These are phyloP conservation scores for Fulica atra DNA, from an alignment of 2,113 vertebrate genomes.

Conservation along the genomic window DNA sequence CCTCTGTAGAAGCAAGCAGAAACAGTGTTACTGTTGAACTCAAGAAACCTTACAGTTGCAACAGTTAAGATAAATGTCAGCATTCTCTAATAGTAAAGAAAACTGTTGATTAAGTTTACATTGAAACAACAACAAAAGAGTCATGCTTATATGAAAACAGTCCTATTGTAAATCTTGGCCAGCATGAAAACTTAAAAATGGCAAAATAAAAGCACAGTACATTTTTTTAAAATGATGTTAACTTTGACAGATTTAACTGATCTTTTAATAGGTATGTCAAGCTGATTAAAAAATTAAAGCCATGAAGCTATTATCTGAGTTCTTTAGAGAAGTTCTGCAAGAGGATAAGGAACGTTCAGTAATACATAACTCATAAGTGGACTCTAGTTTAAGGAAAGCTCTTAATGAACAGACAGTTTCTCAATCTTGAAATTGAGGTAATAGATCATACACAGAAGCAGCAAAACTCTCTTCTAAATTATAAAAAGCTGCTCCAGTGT, in stretches of 20 bases:
- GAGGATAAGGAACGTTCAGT: slow-evolving; percentile 13
- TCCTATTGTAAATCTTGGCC: neutral
- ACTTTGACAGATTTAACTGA: neutral
- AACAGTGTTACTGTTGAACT: slow-evolving; percentile 45
- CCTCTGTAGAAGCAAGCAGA: slow-evolving; percentile 81
- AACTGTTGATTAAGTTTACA: neutral
- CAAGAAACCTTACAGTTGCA: neutral
- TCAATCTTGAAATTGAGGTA: neutral
- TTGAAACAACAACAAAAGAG: neutral
- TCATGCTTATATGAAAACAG: neutral
- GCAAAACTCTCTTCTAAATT: neutral
- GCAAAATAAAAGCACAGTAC: neutral
- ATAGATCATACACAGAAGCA: neutral
- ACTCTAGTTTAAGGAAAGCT: neutral
- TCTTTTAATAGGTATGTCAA: neutral
- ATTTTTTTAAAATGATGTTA: neutral
- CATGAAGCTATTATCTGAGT: neutral
- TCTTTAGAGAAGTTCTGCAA: neutral
- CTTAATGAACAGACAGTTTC: neutral
- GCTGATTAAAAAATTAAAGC: neutral
- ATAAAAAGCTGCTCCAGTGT: neutral
- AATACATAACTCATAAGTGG: slow-evolving; percentile 53
- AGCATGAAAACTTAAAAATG: neutral
- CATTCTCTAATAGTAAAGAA: neutral
- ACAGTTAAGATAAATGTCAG: neutral